Evolutionary conservation across 2,797 vertebrate species (phyloP), one percentile per base, ranked within the genome.

Genomic region (Enteromius trimaculatus): DNA sequence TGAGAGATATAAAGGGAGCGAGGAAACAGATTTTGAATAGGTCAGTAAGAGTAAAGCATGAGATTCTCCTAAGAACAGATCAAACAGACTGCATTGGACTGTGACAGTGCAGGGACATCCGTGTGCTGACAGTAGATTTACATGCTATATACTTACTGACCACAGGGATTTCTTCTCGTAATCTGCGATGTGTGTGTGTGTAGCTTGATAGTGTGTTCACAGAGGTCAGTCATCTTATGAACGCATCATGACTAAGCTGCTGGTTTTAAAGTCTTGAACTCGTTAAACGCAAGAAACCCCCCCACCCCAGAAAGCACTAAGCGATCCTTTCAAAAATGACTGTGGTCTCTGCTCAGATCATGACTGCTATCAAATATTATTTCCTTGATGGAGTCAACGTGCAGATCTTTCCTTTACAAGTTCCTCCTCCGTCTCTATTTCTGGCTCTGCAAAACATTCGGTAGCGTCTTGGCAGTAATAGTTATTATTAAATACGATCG

Each of bases 401-500:
- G n/a, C 49, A 74, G 58, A 82, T 77, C 23, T 64, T 77, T 53
- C 16, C 71, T 29, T 76, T 26, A 39, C 31, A 55, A 77, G 71
- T 68, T 53, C 19, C 39, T 60, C 81, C 62, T 77, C 51, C 23
- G 39, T 34, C 26, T 58, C 65, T 69, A 49, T 34, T 69, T 77
- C 39, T 62, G 51, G 51, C 65, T 70, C 51, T 26, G 72, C 5
- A 17, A 42, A 77, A 76, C 81, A 47, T 44, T 68, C 49, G 31
- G 34, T 68, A 42, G 74, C 37, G 10, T 75, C 80, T 74, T 64
- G 80, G 62, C 81, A 49, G 70, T 51, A 69, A 60, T 42, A 13
- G 19, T 55, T 82, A 58, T 64, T 80, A 79, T 77, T 76, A 82
- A 79, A 78, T 79, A 29, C 21, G 16, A 82, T 82, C 21, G 72